Conservation (phyloP, 2,113 vertebrate species). For the Cephalopterus ornatus region DNA sequence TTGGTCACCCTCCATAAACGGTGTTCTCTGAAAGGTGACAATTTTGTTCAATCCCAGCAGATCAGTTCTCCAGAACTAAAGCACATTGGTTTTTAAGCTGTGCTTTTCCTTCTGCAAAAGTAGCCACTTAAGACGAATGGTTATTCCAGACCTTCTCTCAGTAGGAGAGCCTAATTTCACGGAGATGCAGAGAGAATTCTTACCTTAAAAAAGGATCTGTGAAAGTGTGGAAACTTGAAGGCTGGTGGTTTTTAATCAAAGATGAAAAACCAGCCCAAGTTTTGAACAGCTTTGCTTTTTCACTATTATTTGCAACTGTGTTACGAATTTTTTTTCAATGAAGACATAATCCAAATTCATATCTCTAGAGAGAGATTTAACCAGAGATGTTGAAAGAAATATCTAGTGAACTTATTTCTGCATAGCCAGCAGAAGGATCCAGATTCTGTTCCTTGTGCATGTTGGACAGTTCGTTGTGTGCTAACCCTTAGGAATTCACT, state of each 20-base stretch:
- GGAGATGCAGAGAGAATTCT: background rate
- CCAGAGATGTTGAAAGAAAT: background rate
- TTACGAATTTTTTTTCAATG: background rate
- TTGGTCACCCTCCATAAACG: background rate
- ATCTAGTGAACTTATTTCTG: background rate
- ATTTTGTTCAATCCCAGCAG: background rate
- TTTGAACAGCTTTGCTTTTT: background rate
- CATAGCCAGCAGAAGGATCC: background rate
- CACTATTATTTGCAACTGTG: background rate
- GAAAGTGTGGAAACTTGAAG: background rate
- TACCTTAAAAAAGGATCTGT: background rate
- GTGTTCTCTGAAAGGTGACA: background rate
- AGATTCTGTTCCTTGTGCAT: background rate
- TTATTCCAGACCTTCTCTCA: background rate
- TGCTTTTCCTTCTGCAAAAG: background rate
- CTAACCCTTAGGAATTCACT: background rate
- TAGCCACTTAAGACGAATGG: background rate
- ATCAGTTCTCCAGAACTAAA: background rate
- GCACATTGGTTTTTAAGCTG: background rate
- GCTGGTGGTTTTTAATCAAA: background rate
- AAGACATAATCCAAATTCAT: background rate
- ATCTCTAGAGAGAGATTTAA: background rate
- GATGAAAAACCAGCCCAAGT: background rate
- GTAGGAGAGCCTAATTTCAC: background rate
- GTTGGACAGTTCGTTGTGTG: background rate